phyloP scores from a whole-genome alignment of 1,140 invertebrate genomes.

The Chrysopa pallens region DNA sequence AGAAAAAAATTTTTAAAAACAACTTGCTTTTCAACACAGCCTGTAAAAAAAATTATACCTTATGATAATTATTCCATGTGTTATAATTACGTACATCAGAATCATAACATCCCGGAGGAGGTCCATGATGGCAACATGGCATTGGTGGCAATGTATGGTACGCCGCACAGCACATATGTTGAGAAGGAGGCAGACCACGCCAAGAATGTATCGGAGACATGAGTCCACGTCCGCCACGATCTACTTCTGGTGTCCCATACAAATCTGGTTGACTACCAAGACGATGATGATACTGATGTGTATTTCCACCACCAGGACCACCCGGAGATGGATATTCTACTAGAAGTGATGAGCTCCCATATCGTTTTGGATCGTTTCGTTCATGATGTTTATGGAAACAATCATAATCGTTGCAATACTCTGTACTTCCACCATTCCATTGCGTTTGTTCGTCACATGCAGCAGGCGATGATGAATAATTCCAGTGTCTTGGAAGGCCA shows the following conservation, averaged over 20 bases:
- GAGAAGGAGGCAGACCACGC: conserved; percentile 8
- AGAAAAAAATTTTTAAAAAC: too few relatives aligned
- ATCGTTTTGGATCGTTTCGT: conserved; percentile 21
- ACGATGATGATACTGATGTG: conserved; percentile 10
- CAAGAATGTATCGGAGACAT: conserved; percentile 6
- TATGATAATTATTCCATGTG: conserved; percentile 5
- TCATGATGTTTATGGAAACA: conserved; percentile 21
- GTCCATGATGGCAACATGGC: conserved; percentile 19
- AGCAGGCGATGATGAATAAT: too few relatives aligned
- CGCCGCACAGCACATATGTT: conserved; percentile 14
- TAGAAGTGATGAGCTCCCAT: conserved; percentile 23
- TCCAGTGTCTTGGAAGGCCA: too few relatives aligned
- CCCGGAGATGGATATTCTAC: conserved; percentile 8
- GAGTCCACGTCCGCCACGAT: conserved; percentile 1
- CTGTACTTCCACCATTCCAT: conserved; percentile 5
- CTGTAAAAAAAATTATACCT: conserved; percentile 6
- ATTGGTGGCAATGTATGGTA: conserved; percentile 15
- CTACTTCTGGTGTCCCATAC: conserved; percentile 11
- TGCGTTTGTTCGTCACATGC: conserved; percentile 5
- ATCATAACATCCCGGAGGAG: conserved; percentile 16
- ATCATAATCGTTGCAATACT: too few relatives aligned
- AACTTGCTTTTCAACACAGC: too few relatives aligned
- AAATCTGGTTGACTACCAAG: conserved; percentile 20
- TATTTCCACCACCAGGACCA: neutral
- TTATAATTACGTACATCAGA: conserved; percentile 6